These are phyloP conservation scores for Catocala nupta DNA, from an alignment of 2,888 invertebrate species.

Conservation along the genomic window DNA sequence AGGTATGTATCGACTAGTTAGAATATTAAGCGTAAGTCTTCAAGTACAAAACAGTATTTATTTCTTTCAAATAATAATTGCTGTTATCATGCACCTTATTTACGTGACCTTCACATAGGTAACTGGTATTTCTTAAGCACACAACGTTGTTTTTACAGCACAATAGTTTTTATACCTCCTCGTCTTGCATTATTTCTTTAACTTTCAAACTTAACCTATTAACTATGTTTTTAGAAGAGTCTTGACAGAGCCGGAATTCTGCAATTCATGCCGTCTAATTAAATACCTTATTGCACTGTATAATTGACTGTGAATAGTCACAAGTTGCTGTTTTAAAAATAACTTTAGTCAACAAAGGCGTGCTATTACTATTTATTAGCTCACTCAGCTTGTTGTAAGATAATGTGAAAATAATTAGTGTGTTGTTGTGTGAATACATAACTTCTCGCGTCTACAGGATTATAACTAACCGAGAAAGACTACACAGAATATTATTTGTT, in stretches of 20 bases:
- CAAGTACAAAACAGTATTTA: background rate
- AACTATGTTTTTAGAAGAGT: slow-evolving; percentile 64
- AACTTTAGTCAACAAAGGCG: slow-evolving; percentile 3
- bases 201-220: slow-evolving; percentile 72
- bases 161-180: slow-evolving; percentile 32
- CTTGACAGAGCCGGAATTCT: slow-evolving; percentile 49
- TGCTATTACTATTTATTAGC: slow-evolving; percentile 6
- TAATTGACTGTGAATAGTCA: slow-evolving; percentile 45
- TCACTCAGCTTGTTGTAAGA: background rate
- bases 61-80: background rate
- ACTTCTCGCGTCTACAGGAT: too few relatives aligned
- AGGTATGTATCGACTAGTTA: too few relatives aligned
- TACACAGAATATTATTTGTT: too few relatives aligned
- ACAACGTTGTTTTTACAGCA: background rate
- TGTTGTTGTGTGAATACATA: too few relatives aligned
- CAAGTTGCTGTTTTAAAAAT: slow-evolving; percentile 10
- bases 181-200: slow-evolving; percentile 51
- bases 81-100: background rate
- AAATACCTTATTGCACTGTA: slow-evolving; percentile 53
- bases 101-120: slow-evolving; percentile 1
- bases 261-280: slow-evolving; percentile 78
- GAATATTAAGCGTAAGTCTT: background rate
- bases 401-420: background rate
- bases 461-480: too few relatives aligned
- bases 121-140: background rate